Conservation (phyloP, 2,113 vertebrate genomes). For the Festucalex cinctus region DNA sequence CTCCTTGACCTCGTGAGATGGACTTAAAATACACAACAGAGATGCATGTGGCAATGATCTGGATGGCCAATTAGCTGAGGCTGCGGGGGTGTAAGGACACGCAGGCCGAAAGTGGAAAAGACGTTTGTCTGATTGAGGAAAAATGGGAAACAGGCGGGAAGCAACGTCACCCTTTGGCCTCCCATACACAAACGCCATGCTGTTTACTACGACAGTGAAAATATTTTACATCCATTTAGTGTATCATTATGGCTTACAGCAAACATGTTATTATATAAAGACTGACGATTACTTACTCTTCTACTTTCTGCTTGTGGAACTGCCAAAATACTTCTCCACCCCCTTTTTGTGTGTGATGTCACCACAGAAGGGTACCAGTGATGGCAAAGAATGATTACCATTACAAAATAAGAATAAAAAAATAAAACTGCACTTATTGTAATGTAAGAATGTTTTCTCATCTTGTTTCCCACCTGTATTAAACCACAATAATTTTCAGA, state of each 20-base stretch:
- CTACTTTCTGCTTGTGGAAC: neutral
- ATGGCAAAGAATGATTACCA: too few relatives aligned
- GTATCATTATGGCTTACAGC: conserved; percentile 2
- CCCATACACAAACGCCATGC: neutral
- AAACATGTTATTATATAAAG: neutral
- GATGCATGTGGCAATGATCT: conserved; percentile 11
- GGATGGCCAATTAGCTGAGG: conserved; percentile 3
- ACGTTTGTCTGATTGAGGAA: conserved; percentile 1
- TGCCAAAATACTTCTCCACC: too few relatives aligned
- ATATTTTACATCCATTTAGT: neutral
- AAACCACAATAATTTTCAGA: too few relatives aligned
- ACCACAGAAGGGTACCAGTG: neutral
- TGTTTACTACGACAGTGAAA: neutral
- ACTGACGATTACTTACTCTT: neutral
- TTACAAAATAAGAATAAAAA: too few relatives aligned
- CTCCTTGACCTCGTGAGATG: conserved; percentile 4
- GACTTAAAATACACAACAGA: neutral
- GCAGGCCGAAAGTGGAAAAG: conserved; percentile 1
- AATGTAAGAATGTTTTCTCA: neutral
- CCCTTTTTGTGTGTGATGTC: neutral
- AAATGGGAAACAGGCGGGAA: conserved; percentile 11
- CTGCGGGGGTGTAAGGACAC: neutral
- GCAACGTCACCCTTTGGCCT: conserved; percentile 1
- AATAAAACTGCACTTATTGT: neutral
- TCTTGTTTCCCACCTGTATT: too few relatives aligned